A percentile compares a stretch with the other conserved stretches of the same genome.
Conservation (phyloP, 2,113 vertebrate species). For the Epinephelus lanceolatus region DNA sequence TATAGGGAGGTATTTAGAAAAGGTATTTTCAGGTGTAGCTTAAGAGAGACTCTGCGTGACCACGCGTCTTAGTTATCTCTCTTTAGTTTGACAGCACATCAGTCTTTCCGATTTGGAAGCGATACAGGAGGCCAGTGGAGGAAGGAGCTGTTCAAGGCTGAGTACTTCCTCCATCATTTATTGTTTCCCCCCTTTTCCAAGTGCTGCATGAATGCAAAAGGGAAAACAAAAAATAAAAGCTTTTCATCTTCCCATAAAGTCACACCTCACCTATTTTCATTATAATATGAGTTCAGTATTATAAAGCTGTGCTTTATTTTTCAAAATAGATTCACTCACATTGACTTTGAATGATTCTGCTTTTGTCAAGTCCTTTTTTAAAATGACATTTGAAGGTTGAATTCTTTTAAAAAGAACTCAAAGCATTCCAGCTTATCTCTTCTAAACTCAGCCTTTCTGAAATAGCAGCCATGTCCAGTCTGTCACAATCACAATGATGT, state of each 20-base stretch:
- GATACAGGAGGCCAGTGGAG: background rate
- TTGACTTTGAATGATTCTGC: background rate
- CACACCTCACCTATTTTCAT: too few relatives aligned
- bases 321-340: background rate
- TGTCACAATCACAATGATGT: background rate
- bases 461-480: background rate
- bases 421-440: background rate
- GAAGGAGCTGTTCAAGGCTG: background rate
- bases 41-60: background rate
- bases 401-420: background rate
- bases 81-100: constrained; percentile 46
- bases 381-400: background rate
- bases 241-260: too few relatives aligned
- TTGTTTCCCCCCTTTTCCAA: background rate
- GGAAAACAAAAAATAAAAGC: background rate
- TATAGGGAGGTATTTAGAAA: background rate
- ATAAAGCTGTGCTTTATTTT: constrained; percentile 9
- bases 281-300: background rate
- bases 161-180: background rate
- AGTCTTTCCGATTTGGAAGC: constrained; percentile 11
- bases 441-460: background rate
- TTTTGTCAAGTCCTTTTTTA: too few relatives aligned
- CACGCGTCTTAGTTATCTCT: constrained; percentile 11
- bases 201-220: constrained; percentile 1
- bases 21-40: constrained; percentile 3